A percentile compares a stretch with the other conserved stretches of the same genome.
Conservation (phyloP, 2,797 vertebrate genomes). For the Coendou prehensilis region DNA sequence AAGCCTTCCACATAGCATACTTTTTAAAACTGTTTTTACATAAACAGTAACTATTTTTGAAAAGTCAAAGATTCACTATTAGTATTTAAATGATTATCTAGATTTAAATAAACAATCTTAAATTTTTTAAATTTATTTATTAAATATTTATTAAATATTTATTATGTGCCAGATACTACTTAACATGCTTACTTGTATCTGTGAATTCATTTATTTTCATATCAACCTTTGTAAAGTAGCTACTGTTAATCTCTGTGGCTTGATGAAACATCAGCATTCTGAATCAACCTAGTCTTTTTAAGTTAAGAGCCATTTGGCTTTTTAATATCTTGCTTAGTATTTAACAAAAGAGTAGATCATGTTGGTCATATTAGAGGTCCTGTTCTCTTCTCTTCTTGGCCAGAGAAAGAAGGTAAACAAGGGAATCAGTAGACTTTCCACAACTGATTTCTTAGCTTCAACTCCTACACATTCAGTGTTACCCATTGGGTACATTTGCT, state of each 20-base stretch:
- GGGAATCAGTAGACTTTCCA: conserved; percentile 41
- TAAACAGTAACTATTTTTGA: conserved; percentile 23
- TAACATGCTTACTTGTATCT: conserved; percentile 22
- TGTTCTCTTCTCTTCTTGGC: conserved; percentile 1
- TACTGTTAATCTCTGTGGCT: conserved; percentile 7
- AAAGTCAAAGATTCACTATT: not conserved
- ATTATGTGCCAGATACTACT: conserved; percentile 20
- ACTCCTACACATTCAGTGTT: not conserved
- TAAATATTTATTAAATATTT: not conserved
- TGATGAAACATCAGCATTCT: conserved; percentile 62
- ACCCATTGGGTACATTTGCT: not conserved
- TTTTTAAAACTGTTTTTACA: conserved; percentile 53
- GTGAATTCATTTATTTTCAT: conserved; percentile 39
- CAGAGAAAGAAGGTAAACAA: conserved; percentile 37
- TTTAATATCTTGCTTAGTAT: conserved; percentile 43
- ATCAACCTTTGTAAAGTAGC: not conserved
- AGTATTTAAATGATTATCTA: conserved; percentile 55
- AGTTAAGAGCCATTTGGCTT: conserved; percentile 1
- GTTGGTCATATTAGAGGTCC: conserved; percentile 35
- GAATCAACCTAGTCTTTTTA: conserved; percentile 33
- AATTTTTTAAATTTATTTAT: not conserved
- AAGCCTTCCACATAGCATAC: not conserved
- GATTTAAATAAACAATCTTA: not conserved
- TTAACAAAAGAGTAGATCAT: conserved; percentile 8
- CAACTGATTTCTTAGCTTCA: conserved; percentile 3